Conservation (phyloP, 2,113 vertebrate genomes). For the Turdus rufiventris region DNA sequence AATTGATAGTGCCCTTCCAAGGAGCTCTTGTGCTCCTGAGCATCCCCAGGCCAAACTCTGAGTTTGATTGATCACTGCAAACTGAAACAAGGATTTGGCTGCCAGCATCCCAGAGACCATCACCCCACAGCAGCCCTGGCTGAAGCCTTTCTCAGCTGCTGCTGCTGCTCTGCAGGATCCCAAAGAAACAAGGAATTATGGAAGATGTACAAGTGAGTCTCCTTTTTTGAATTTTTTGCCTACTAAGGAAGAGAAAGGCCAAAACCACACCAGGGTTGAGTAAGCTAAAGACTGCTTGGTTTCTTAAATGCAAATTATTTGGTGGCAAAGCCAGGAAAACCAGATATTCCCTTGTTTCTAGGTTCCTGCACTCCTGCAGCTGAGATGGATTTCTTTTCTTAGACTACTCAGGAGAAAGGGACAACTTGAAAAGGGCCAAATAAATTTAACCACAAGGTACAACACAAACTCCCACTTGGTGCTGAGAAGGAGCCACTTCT, state of each 20-base stretch:
- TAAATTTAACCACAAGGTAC: neutral
- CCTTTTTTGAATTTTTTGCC: neutral
- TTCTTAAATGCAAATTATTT: neutral
- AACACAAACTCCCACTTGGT: slow-evolving; percentile 31
- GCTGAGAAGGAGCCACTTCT: slow-evolving; percentile 39
- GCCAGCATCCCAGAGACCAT: neutral
- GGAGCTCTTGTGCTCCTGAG: neutral
- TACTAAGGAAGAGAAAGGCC: neutral
- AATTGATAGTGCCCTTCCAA: neutral
- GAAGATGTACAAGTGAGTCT: accelerated
- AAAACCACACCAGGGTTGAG: accelerated
- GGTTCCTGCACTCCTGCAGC: neutral
- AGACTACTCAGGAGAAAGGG: neutral
- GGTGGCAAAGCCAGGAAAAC: neutral
- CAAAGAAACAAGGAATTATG: neutral
- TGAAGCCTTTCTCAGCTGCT: neutral
- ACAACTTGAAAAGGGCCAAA: slow-evolving; percentile 9
- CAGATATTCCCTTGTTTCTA: neutral
- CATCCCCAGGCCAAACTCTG: neutral
- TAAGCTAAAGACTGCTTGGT: neutral
- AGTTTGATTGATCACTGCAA: neutral
- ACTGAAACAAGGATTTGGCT: neutral
- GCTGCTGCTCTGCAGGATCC: neutral
- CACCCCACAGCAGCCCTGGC: neutral
- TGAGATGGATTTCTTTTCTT: neutral